Base-by-base conservation (phyloP, 2,113 vertebrate genomes). In the Clupea harengus region DNA sequence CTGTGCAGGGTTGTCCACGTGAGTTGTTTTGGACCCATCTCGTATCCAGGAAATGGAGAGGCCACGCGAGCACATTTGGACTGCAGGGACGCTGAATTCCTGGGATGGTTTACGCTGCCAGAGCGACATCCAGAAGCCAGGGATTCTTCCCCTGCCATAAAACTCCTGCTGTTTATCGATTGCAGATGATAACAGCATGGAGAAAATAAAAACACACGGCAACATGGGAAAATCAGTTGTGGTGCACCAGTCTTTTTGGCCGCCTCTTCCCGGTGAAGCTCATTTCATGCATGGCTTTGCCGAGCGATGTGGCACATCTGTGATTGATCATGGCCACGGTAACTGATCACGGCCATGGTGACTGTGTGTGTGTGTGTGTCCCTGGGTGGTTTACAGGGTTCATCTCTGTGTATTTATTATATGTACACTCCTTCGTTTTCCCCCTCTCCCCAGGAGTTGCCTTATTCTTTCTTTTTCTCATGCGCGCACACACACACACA, bases 271-370 rank as follows among this genome's bases (percentile, higher is more conserved):
- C 81, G 83, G 88, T 67, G 87, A 90, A 91, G 84, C 87, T 92
- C 85, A 90, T 92, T 93, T 91, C 92, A 92, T 87, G 90, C 89
- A 82, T 75, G 60, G 20, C 72, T 83, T 91, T 83, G 72, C 50
- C 22, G 81, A 83, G 85, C 83, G 49, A 82, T 54, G 0, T 60
- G 45, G 83, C 11, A 72, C 45, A 45, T 80, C 88, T 81, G 1
- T n/a, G n/a, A 88, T 88, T 85, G 82, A 88, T 88, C 67, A 78
- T 78, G 32, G 72, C 28, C 28, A 17, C 11, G 28, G 28, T 78
- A 11, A 67, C 22, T 39, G 39, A 39, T 39, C 39, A 39, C 39
- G 39, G 39, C 39, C 39, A 39, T 39, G 39, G 39, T 39, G 39
- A 39, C 1, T 39, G 72, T 75, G 72, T 39, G 72, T 78, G 72